Conservation (phyloP, 1,140 invertebrate genomes). For the Trinorchestia longiramus region DNA sequence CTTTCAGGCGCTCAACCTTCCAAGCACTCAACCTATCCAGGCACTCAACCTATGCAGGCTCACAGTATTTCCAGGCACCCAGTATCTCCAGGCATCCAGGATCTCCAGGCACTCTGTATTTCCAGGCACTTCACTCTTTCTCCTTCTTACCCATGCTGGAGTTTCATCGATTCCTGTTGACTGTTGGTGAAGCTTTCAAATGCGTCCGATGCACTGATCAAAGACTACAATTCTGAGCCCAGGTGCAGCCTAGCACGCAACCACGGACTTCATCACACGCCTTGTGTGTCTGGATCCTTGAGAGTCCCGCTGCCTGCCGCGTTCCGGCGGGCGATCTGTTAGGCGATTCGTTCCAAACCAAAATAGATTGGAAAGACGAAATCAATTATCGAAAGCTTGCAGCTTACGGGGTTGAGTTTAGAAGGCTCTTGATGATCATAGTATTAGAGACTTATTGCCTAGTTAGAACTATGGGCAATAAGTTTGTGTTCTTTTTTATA, state of each 20-base stretch:
- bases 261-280: not conserved
- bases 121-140: not conserved
- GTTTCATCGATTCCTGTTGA: not conserved
- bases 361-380: conserved; percentile 1
- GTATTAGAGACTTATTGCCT: not conserved
- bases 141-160: not conserved
- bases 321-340: not conserved
- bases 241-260: not conserved
- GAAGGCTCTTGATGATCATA: not conserved
- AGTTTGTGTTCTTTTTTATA: not conserved
- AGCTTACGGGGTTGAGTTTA: not conserved
- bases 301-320: too few relatives aligned
- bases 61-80: not conserved
- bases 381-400: not conserved
- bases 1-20: not conserved
- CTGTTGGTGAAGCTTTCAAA: not conserved
- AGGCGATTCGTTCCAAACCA: not conserved
- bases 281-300: not conserved
- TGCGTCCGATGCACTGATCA: not conserved
- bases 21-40: not conserved
- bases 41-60: not conserved
- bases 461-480: not conserved
- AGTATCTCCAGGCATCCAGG: not conserved
- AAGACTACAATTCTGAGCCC: not conserved
- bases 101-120: not conserved